These are phyloP conservation scores for Mycogona germanica DNA, from an alignment of 2,888 invertebrate species.

Conservation along the genomic window DNA sequence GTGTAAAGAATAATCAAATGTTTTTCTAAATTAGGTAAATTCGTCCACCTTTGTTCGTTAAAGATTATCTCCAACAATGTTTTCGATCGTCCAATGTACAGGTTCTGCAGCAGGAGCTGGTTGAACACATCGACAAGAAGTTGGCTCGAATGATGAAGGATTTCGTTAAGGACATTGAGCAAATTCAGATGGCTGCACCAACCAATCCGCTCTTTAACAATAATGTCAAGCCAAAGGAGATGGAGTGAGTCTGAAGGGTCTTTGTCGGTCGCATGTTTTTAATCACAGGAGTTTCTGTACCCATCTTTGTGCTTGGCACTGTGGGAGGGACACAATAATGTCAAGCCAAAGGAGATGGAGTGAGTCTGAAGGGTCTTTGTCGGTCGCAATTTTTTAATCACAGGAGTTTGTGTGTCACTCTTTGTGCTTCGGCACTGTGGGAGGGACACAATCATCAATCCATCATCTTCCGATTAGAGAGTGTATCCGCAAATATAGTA, in stretches of 20 bases:
- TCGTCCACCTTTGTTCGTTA: too few relatives aligned
- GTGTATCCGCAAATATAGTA: too few relatives aligned
- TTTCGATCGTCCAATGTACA: too few relatives aligned
- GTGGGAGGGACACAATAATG: too few relatives aligned
- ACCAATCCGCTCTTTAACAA: conserved; percentile 18
- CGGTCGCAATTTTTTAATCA: background rate
- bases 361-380: background rate
- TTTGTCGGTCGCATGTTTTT: background rate
- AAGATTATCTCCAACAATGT: too few relatives aligned
- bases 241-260: background rate
- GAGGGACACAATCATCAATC: too few relatives aligned
- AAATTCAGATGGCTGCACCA: conserved; percentile 25
- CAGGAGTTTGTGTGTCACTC: background rate
- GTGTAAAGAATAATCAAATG: too few relatives aligned
- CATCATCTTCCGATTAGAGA: too few relatives aligned
- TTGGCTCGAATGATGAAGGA: conserved; percentile 33
- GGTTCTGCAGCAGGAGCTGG: background rate
- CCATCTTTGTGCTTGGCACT: background rate
- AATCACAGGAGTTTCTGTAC: background rate
- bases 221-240: conserved; percentile 4
- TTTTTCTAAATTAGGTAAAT: too few relatives aligned
- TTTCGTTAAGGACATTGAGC: conserved; percentile 33
- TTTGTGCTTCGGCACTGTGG: background rate
- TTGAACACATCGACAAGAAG: conserved; percentile 19
- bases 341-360: background rate